phyloP scores from a whole-genome alignment of 2,113 vertebrate genomes.

The Chaetura pelagica region DNA sequence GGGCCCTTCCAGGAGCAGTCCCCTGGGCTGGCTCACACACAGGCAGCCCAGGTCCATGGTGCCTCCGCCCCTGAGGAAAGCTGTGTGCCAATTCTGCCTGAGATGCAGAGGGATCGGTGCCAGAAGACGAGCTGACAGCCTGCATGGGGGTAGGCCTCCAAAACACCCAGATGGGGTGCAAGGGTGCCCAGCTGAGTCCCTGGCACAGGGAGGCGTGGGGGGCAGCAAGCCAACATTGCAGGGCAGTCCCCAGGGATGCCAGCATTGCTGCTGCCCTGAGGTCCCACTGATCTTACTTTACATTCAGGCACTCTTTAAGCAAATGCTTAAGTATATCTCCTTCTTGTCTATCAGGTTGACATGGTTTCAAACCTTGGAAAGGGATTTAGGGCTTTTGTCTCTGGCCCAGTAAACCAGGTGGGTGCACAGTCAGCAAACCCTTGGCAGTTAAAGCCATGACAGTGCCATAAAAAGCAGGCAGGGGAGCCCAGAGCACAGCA shows the following conservation, averaged over 20 bases:
- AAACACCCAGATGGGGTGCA: not conserved
- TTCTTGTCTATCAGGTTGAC: not conserved
- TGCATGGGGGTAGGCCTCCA: accelerated
- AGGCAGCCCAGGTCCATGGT: accelerated
- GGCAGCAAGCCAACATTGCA: accelerated
- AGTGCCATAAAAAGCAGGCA: slow-evolving; percentile 72
- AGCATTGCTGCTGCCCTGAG: not conserved
- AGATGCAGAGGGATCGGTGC: not conserved
- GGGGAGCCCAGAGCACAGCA: not conserved
- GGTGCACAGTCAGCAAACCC: slow-evolving; percentile 62
- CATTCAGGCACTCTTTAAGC: not conserved
- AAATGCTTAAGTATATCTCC: not conserved
- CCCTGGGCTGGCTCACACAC: not conserved
- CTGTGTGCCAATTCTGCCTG: not conserved
- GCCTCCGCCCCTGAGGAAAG: not conserved
- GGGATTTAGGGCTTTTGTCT: slow-evolving; percentile 41
- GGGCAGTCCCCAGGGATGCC: not conserved
- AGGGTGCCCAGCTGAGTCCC: not conserved
- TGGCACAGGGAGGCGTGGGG: accelerated
- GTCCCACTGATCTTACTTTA: not conserved
- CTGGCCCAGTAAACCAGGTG: slow-evolving; percentile 51
- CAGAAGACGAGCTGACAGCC: not conserved
- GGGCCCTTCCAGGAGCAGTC: not conserved
- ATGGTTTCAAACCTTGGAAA: not conserved
- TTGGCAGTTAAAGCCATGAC: slow-evolving; percentile 53